Percentiles rank a stretch among this genome's conserved stretches.
Conservation (phyloP, 1,140 invertebrate species). For the Orchestia grillus region DNA sequence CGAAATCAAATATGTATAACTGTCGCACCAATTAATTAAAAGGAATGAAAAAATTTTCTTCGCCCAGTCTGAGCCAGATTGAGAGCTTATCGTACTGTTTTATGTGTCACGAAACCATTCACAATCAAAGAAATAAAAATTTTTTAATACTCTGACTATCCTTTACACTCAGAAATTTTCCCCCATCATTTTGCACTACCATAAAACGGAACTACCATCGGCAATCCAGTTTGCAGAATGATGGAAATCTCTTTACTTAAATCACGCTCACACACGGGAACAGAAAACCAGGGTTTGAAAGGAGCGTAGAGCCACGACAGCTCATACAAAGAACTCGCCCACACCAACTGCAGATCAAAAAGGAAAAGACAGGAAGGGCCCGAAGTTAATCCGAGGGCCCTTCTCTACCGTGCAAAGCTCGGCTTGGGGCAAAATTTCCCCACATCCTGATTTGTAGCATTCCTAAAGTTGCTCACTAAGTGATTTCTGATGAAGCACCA, state of each 20-base stretch:
- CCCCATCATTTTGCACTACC: neutral
- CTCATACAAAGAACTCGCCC: neutral
- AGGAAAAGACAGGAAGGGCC: neutral
- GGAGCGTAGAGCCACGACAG: neutral
- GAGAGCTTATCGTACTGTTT: neutral
- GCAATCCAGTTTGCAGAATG: neutral
- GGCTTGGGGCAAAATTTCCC: neutral
- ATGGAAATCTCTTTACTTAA: neutral
- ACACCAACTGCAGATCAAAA: neutral
- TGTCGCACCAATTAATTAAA: neutral
- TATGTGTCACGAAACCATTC: neutral
- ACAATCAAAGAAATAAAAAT: neutral
- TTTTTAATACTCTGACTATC: neutral
- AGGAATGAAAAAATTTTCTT: neutral
- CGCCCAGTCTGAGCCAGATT: neutral
- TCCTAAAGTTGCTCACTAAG: conserved; percentile 54
- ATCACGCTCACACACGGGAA: neutral
- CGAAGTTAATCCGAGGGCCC: neutral
- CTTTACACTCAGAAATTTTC: neutral
- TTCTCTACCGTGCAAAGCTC: neutral
- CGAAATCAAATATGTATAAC: neutral
- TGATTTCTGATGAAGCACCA: conserved; percentile 51
- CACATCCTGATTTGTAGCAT: conserved; percentile 48
- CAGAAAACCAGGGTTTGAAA: neutral
- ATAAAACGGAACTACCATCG: neutral